Evolutionary conservation across 2,797 vertebrate species (phyloP).

Genomic region (Macropus fuliginosus): DNA sequence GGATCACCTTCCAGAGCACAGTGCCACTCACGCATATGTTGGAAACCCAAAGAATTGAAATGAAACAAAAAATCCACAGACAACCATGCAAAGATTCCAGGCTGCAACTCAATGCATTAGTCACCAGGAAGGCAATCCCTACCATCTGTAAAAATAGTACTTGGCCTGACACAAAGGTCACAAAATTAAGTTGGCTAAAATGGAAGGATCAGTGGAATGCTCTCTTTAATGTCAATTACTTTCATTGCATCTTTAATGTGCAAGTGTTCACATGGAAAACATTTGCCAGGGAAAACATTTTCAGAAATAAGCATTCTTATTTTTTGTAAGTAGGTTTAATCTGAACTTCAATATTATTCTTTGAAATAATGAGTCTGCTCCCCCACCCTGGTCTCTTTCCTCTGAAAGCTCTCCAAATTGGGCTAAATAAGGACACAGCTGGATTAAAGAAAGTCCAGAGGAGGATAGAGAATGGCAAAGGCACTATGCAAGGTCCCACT

Average conservation of each 20-base stretch:
- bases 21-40: neutral
- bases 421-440: neutral
- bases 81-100: conserved; percentile 49
- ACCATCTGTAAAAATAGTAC: conserved; percentile 5
- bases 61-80: conserved; percentile 19
- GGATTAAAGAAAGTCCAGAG: neutral
- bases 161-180: conserved; percentile 17
- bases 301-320: neutral
- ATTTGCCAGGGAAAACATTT: neutral
- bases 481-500: neutral
- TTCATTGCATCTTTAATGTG: neutral
- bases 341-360: neutral
- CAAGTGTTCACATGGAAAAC: neutral
- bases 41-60: conserved; percentile 7
- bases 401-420: neutral
- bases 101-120: neutral
- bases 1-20: conserved; percentile 34
- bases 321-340: neutral
- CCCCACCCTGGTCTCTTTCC: neutral
- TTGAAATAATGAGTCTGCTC: neutral
- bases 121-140: neutral
- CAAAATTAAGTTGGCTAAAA: neutral
- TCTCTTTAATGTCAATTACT: conserved; percentile 29
- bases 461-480: neutral
- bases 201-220: conserved; percentile 5